Evolutionary conservation across 2,888 invertebrate species (phyloP).

Genomic region (Reticulitermes lucifugus): DNA sequence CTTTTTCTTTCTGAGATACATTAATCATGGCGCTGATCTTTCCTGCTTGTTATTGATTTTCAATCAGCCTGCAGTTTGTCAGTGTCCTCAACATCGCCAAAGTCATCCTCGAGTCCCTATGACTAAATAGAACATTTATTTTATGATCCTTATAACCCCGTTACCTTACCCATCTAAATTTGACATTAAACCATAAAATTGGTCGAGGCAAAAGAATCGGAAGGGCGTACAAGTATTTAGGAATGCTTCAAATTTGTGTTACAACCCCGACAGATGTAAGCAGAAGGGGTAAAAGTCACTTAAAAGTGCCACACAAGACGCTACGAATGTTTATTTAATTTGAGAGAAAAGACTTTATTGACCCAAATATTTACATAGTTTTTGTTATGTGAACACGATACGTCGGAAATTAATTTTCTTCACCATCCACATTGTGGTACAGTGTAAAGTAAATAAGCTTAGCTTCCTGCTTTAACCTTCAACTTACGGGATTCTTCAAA

Average conservation of each 20-base stretch:
- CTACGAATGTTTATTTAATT: neutral
- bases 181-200: neutral
- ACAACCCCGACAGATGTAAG: neutral
- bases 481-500: no score
- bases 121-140: conserved; percentile 20
- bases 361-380: neutral
- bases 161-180: neutral
- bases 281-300: neutral
- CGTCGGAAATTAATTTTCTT: neutral
- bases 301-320: neutral
- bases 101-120: conserved; percentile 4
- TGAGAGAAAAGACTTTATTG: neutral
- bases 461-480: no score
- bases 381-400: neutral
- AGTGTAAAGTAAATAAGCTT: neutral
- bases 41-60: conserved; percentile 28
- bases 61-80: conserved; percentile 34
- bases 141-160: neutral
- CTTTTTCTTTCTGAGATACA: neutral
- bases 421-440: neutral
- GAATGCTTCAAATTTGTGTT: neutral
- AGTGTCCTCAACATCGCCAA: conserved; percentile 9
- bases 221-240: neutral
- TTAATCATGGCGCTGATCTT: conserved; percentile 16
- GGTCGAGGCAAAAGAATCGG: neutral